A percentile compares a stretch with the other conserved stretches of the same genome.
These are phyloP conservation scores for Fissipunctia ypsillon DNA, from an alignment of 2,888 invertebrate genomes.

Conservation along the genomic window DNA sequence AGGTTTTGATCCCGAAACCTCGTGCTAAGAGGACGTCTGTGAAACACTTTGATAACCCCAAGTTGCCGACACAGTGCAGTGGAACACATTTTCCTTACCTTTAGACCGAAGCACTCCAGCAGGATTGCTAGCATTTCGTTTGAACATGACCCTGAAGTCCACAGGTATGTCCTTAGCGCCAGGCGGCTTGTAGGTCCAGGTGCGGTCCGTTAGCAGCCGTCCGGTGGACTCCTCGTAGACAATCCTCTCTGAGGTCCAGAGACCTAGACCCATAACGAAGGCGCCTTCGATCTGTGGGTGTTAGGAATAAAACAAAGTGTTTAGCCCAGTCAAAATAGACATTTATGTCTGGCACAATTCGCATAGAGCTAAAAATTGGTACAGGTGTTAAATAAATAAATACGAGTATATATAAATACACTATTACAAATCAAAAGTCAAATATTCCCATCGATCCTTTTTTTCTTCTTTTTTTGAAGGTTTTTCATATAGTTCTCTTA, in stretches of 20 bases:
- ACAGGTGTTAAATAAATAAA: background rate
- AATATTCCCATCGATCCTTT: background rate
- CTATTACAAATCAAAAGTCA: background rate
- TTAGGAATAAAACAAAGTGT: background rate
- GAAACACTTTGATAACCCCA: background rate
- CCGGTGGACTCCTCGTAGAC: slow-evolving; percentile 90
- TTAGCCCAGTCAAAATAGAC: background rate
- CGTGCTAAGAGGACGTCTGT: background rate
- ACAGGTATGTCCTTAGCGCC: slow-evolving; percentile 93
- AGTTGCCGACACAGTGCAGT: background rate
- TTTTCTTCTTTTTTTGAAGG: too few relatives aligned
- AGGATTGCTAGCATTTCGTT: slow-evolving; percentile 91
- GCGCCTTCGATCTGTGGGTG: slow-evolving; percentile 92
- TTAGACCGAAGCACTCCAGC: slow-evolving; percentile 93
- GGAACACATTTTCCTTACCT: slow-evolving; percentile 81
- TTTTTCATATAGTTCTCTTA: too few relatives aligned
- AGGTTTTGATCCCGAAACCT: background rate
- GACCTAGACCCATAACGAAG: slow-evolving; percentile 93
- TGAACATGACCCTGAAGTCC: slow-evolving; percentile 92
- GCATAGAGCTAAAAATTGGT: background rate
- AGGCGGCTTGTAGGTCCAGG: slow-evolving; percentile 94
- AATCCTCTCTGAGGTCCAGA: slow-evolving; percentile 93
- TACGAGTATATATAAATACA: too few relatives aligned
- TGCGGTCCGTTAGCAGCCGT: slow-evolving; percentile 92
- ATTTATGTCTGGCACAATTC: background rate